A percentile compares a stretch with the other conserved stretches of the same genome.
These are phyloP conservation scores for Kryptopterus vitreolus DNA, from an alignment of 2,797 vertebrate species.

Conservation along the genomic window DNA sequence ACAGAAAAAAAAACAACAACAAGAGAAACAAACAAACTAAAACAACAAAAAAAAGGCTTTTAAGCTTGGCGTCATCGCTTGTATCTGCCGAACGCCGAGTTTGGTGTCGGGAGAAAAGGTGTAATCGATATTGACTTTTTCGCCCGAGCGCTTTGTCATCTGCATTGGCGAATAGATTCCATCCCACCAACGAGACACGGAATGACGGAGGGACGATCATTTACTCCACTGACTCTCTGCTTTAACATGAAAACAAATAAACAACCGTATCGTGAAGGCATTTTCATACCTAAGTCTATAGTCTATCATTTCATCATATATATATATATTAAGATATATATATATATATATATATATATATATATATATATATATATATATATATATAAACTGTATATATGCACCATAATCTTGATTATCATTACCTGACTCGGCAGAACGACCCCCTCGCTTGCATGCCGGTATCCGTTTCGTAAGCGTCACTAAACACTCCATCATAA, in stretches of 20 bases:
- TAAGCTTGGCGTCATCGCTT: constrained; percentile 49
- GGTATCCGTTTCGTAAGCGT: background rate
- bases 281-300: background rate
- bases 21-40: no score
- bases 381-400: background rate
- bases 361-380: no score
- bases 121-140: constrained; percentile 53
- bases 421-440: background rate
- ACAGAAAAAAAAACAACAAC: no score
- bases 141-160: constrained; percentile 46
- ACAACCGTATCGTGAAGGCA: background rate
- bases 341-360: no score
- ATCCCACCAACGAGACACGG: constrained; percentile 17
- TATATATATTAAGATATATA: no score
- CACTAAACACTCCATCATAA: background rate
- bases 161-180: constrained; percentile 35
- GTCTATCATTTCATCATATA: no score
- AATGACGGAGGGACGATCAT: constrained; percentile 29
- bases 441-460: background rate
- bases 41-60: constrained; percentile 3
- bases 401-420: background rate
- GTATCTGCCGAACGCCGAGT: constrained; percentile 46
- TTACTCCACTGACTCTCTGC: constrained; percentile 13
- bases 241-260: background rate
- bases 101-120: constrained; percentile 35